A percentile compares a stretch with the other conserved stretches of the same genome.
Evolutionary conservation across 2,797 vertebrate genomes (phyloP).

Genomic region (Chelon auratus): DNA sequence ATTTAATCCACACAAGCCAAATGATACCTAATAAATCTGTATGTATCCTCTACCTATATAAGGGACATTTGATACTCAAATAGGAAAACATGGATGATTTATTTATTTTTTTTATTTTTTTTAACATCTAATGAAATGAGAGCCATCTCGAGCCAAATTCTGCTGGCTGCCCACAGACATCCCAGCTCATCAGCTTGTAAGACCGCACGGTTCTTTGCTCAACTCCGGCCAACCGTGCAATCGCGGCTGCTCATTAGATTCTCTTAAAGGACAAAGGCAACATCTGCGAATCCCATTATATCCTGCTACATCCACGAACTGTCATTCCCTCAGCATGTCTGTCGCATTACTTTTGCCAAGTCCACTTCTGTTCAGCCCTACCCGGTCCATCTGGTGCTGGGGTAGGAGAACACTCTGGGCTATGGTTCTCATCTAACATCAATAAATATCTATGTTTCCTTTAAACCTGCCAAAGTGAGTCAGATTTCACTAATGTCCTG

Average conservation of each 20-base stretch:
- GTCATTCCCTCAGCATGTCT: conserved; percentile 64
- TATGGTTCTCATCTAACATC: conserved; percentile 66
- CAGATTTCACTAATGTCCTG: conserved; percentile 47
- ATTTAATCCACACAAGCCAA: conserved; percentile 51
- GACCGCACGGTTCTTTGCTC: conserved; percentile 67
- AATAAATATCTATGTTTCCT: conserved; percentile 66
- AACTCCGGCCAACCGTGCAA: conserved; percentile 73
- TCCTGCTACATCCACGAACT: conserved; percentile 73
- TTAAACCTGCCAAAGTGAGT: conserved; percentile 61
- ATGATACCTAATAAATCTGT: conserved; percentile 57
- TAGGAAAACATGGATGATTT: conserved; percentile 75
- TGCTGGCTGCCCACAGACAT: conserved; percentile 73
- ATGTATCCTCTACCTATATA: conserved; percentile 47
- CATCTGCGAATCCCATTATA: conserved; percentile 84
- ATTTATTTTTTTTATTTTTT: conserved; percentile 23
- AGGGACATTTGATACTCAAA: conserved; percentile 68
- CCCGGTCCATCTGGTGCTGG: conserved; percentile 61
- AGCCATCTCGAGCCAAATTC: conserved; percentile 69
- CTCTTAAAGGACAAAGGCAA: conserved; percentile 76
- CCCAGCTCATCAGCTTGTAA: conserved; percentile 76
- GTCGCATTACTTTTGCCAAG: conserved; percentile 60
- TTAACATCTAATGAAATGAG: conserved; percentile 67
- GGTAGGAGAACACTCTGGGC: conserved; percentile 44
- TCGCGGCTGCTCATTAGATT: conserved; percentile 78
- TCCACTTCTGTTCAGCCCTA: conserved; percentile 55